Evolutionary conservation across 2,797 vertebrate species (phyloP), one percentile per base, ranked within the genome.

Genomic region (Acanthiza pusilla): DNA sequence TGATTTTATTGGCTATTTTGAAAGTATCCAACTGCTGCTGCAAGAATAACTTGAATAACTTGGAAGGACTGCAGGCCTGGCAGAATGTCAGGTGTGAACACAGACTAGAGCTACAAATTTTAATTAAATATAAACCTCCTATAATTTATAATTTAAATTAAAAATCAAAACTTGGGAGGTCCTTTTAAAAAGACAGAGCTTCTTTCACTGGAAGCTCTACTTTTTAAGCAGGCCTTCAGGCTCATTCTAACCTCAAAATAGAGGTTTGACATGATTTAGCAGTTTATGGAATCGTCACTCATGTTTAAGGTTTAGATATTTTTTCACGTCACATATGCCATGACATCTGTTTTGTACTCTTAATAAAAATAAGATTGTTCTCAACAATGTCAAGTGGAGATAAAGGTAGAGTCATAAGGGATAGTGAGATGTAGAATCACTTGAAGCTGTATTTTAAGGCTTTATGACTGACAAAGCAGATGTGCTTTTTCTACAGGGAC

Each of bases 311-410:
- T 93, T 93, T 79, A 63, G 27, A 9, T 94, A n/a, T 67, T 93
- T 96, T 89, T 94, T 88, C 21, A 6, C 58, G 53, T 78, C 5
- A 21, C 60, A 79, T 90, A 87, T 79, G 48, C 60, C 19, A 4
- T 93, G 88, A 60, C 91, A 91, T 88, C 76, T 88, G 60, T 90
- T 96, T 94, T 89, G 67, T 91, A 76, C 70, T 88, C 61, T 10
- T 88, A 67, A 74, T 81, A 50, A 81, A 92, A 94, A 92, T 85
- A 72, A 90, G 43, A 85, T 88, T 90, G 55, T 92, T 94, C 78
- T 93, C 73, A 70, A 57, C 70, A 76, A 51, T 84, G 74, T 75
- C 81, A 93, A 88, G 61, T 85, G 65, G 63, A 80, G 73, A 72
- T 63, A 76, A 93, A 94, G 67, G 72, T 18, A 7, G 68, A 88